Conservation (phyloP, 2,113 vertebrate species). For the Sorex araneus region DNA sequence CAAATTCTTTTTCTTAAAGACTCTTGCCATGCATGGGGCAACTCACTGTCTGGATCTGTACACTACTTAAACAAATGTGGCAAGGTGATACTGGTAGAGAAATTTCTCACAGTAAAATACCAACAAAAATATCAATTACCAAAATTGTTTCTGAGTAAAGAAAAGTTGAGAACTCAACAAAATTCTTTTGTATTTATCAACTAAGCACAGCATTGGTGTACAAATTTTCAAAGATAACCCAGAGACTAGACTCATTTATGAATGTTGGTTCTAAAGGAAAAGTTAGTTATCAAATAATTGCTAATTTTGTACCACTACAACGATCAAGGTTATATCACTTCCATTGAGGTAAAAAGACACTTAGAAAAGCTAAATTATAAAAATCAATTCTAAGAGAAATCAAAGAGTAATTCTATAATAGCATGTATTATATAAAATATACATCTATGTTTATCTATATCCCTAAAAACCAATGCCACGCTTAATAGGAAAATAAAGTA, state of each 20-base stretch:
- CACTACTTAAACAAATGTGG: not conserved
- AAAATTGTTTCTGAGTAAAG: not conserved
- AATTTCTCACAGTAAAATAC: not conserved
- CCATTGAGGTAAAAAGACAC: not conserved
- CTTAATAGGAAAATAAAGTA: not conserved
- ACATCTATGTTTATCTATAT: not conserved
- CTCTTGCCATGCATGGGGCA: not conserved
- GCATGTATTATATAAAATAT: not conserved
- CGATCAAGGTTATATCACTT: not conserved
- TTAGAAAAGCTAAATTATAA: constrained; percentile 31
- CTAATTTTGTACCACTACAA: not conserved
- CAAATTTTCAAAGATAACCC: not conserved
- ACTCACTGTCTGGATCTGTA: not conserved
- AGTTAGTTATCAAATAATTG: constrained; percentile 41
- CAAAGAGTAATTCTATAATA: not conserved
- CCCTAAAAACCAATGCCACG: not conserved
- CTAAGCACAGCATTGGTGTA: not conserved
- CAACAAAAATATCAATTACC: not conserved
- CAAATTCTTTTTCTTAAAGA: not conserved
- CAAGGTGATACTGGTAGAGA: not conserved
- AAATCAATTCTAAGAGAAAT: not conserved
- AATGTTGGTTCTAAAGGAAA: constrained; percentile 2
- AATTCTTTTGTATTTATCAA: not conserved
- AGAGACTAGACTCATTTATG: not conserved
- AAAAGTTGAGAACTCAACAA: constrained; percentile 4